Conservation (phyloP, 1,140 invertebrate species). For the Platyscapa corneri region DNA sequence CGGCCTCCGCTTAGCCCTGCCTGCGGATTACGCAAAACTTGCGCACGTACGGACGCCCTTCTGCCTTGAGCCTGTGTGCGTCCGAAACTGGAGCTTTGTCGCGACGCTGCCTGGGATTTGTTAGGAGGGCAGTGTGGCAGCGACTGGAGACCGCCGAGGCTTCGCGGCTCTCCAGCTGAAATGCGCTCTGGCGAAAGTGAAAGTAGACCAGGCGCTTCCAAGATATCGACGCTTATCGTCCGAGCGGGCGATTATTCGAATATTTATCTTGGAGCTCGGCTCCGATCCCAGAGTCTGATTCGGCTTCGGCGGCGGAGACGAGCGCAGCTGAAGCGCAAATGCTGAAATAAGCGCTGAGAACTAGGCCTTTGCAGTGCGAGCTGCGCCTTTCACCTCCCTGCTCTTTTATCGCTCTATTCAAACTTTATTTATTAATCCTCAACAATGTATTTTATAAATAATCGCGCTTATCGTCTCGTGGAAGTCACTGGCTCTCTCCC, state of each 20-base stretch:
- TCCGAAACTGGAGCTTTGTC: not conserved
- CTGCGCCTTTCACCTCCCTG: too few relatives aligned
- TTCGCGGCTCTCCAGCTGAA: not conserved
- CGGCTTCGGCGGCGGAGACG: too few relatives aligned
- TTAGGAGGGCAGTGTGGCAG: not conserved
- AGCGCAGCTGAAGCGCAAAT: not conserved
- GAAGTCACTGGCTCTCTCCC: not conserved
- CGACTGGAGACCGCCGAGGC: not conserved
- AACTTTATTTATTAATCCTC: not conserved
- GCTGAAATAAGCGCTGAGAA: not conserved
- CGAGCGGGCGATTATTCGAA: not conserved
- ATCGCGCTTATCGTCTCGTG: not conserved
- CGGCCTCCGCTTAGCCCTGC: not conserved
- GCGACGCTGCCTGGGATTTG: not conserved
- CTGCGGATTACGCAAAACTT: constrained; percentile 34
- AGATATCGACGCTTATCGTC: not conserved
- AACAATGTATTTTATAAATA: not conserved
- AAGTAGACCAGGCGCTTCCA: not conserved
- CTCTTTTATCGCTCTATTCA: not conserved
- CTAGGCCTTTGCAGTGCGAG: too few relatives aligned
- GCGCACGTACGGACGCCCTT: not conserved
- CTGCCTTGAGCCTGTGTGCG: not conserved
- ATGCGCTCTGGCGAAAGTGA: not conserved
- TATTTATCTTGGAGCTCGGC: not conserved
- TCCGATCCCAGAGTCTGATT: not conserved